Evolutionary conservation across 2,888 invertebrate genomes (phyloP), one percentile per base, ranked within the genome.

Genomic region (Entomobrya proxima): DNA sequence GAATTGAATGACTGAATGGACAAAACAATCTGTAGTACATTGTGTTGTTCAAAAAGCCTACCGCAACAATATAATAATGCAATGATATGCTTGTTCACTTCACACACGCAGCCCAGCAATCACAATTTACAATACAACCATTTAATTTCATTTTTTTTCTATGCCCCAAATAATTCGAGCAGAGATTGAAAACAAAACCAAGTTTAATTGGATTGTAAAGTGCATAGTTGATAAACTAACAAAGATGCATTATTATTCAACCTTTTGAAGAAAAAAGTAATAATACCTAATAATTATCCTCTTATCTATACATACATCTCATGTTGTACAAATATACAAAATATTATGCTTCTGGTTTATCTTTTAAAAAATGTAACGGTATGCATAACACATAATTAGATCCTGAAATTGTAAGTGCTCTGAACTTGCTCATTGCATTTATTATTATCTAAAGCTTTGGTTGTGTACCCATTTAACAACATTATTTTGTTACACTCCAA

Each of bases 401-500:
- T 52, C 21, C 64, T 64, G 69, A 64, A 64, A 55, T 55, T 35
- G 35, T 35, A 35, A 2, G 35, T 40, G n/a, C 40, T 69, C 44
- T 69, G 69, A 69, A 69, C 69, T 69, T 69, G 69, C 27, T 15
- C 40, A 69, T 21, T 37, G n/a, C 27, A n/a, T n/a, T n/a, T 30
- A 21, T 44, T 44, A 69, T 0, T 64, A 5, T n/a, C 32, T 64
- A n/a, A 2, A 5, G 15, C 18, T 47, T n/a, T n/a, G n/a, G 7
- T 15, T 52, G 37, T 21, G n/a, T 18, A 72, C 13, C 24, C 6
- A n/a, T n/a, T 47, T 47, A 47, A n/a, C n/a, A 47, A 13, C 18
- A 50, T 74, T 74, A 32, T 35, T 37, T 55, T 18, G 75, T 55
- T 75, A 75, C 75, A 75, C 75, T 55, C 75, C 75, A 75, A 75